Percentiles rank a stretch among this genome's conserved stretches.
Evolutionary conservation across 2,888 invertebrate genomes (phyloP).

Genomic region (Caenorhabditis angaria): DNA sequence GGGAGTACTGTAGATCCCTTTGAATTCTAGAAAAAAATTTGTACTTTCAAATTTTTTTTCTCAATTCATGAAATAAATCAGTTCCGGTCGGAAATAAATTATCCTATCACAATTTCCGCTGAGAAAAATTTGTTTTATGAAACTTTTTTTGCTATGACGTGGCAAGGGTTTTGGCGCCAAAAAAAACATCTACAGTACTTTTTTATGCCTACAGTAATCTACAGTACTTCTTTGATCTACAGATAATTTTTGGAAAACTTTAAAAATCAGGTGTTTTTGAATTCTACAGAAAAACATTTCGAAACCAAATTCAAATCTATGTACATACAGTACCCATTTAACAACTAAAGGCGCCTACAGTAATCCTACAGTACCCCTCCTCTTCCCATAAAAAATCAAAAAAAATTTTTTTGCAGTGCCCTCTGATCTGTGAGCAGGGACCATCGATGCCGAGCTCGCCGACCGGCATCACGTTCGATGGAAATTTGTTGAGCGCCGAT

Average conservation of each 20-base stretch:
- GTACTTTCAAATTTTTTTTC: no score
- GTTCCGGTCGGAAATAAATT: no score
- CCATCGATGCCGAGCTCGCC: slow-evolving; percentile 69
- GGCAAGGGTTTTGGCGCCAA: no score
- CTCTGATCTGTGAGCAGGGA: slow-evolving; percentile 70
- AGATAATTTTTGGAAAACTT: neutral
- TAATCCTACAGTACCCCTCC: no score
- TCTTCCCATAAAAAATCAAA: neutral
- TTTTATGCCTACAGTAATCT: no score
- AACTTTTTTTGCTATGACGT: no score
- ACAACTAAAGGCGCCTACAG: neutral
- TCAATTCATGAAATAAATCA: no score
- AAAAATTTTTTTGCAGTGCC: slow-evolving; percentile 56
- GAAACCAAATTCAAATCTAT: neutral
- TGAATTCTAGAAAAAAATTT: no score
- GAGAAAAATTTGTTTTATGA: no score
- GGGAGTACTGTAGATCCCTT: no score
- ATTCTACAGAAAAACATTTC: neutral
- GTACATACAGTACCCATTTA: neutral
- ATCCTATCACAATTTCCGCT: no score
- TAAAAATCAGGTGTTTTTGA: neutral
- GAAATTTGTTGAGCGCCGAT: slow-evolving; percentile 61
- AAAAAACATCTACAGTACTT: no score
- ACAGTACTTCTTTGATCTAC: neutral
- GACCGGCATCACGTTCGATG: slow-evolving; percentile 24